Conservation (phyloP, 2,888 invertebrate genomes). For the Xestia c-nigrum region DNA sequence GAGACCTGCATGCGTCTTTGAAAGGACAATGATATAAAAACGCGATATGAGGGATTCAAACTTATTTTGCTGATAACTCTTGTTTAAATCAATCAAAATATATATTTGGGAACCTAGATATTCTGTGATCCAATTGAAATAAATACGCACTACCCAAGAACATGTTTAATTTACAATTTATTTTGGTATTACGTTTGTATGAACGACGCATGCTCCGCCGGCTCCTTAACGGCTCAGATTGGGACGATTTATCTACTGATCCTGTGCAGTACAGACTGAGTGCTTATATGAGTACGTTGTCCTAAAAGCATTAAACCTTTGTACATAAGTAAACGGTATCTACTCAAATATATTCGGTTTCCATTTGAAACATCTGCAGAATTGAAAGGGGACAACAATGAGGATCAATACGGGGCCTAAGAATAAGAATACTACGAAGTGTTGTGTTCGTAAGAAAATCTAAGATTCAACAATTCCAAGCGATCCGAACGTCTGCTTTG, state of each 20-base stretch:
- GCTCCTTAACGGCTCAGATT: not conserved
- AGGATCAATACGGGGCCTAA: not conserved
- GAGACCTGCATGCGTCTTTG: too few relatives aligned
- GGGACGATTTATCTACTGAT: not conserved
- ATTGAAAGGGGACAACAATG: conserved; percentile 5
- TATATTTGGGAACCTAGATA: too few relatives aligned
- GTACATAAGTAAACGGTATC: not conserved
- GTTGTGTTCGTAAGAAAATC: conserved; percentile 19
- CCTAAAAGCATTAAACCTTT: not conserved
- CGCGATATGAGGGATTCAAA: too few relatives aligned
- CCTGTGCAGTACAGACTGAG: not conserved
- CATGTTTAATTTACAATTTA: too few relatives aligned
- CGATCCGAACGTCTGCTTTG: conserved; percentile 17
- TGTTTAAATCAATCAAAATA: too few relatives aligned
- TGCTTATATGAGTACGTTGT: not conserved
- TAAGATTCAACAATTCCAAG: conserved; percentile 10
- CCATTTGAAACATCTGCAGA: conserved; percentile 1
- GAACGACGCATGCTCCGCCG: too few relatives aligned
- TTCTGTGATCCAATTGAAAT: too few relatives aligned
- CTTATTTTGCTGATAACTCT: too few relatives aligned
- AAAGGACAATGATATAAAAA: too few relatives aligned
- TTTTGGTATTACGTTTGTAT: too few relatives aligned
- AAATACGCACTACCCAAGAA: too few relatives aligned
- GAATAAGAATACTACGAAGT: conserved; percentile 17
- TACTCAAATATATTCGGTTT: not conserved